These are phyloP conservation scores for Machimus rusticus DNA, from an alignment of 2,888 invertebrate genomes.

Conservation along the genomic window DNA sequence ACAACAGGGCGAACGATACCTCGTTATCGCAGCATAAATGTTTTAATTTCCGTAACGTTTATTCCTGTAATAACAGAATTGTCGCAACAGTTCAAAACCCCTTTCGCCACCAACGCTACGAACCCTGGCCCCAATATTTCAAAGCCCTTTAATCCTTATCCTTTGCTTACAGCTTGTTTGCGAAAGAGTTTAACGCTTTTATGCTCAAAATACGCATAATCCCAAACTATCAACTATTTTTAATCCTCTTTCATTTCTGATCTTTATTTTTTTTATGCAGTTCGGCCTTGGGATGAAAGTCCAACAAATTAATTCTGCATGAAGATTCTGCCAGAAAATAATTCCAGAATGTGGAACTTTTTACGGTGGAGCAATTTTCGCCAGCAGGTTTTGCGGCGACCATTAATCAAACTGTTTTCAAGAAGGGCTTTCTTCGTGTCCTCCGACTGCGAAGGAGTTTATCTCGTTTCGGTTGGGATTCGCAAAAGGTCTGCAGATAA, in stretches of 20 bases:
- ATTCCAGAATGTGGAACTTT: not conserved
- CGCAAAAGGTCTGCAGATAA: not conserved
- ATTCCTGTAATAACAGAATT: not conserved
- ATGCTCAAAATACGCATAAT: not conserved
- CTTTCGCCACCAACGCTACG: not conserved
- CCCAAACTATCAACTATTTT: not conserved
- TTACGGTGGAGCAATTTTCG: not conserved
- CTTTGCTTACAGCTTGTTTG: not conserved
- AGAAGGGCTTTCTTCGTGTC: not conserved
- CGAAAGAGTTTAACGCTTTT: not conserved
- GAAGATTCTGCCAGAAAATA: not conserved
- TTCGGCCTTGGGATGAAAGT: not conserved
- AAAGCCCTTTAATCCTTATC: not conserved
- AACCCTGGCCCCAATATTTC: not conserved
- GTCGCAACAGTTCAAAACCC: not conserved
- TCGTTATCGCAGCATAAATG: not conserved
- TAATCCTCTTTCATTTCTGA: not conserved
- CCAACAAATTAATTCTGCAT: not conserved
- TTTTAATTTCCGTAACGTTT: not conserved
- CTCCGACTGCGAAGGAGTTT: not conserved
- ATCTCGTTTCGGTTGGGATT: not conserved
- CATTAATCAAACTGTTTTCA: not conserved
- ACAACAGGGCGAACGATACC: not conserved
- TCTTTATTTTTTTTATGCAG: not conserved
- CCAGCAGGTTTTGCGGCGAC: not conserved